Evolutionary conservation across 2,113 vertebrate species (phyloP), one percentile per base, ranked within the genome.

Genomic region (Pedionomus torquatus): DNA sequence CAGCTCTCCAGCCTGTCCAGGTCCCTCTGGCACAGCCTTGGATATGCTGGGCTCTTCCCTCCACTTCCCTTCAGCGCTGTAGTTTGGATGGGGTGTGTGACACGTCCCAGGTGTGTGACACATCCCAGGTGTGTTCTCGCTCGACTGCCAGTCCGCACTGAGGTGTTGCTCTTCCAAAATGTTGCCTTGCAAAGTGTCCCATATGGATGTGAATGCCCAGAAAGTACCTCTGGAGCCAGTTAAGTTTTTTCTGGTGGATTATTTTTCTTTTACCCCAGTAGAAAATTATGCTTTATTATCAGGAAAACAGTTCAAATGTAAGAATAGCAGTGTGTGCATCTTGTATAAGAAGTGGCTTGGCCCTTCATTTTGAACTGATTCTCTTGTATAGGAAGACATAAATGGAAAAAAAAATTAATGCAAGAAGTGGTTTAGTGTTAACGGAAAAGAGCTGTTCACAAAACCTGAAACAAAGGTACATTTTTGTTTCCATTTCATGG

Each of bases 171-270:
- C 58, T 80, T 76, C 49, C 81, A 72, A 51, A 69, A 17, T 33
- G 26, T 83, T 89, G 81, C 72, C 52, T n/a, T 77, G 33, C 83
- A 86, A 93, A 68, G 63, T 91, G 76, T 83, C 90, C 84, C 84
- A 7, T 9, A 26, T 91, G 83, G 61, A 89, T 41, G 76, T 71
- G 57, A 58, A 54, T 8, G n/a, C 55, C 78, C 69, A 71, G 64
- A 51, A 74, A 70, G 39, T 30, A 16, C 61, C 77, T 55, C 69
- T 91, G 60, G 63, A 93, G 41, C 63, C 43, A 33, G 11, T 57
- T 83, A 48, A 35, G 49, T 64, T 66, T 28, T 86, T 90, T 78
- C 65, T 54, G 23, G n/a, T 33, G 49, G 58, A 64, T 1, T 79
- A 58, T 54, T 48, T 65, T 70, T 68, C 52, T 48, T 65, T 70